phyloP scores from a whole-genome alignment of 2,113 vertebrate genomes.

The Brevimyrus niger region DNA sequence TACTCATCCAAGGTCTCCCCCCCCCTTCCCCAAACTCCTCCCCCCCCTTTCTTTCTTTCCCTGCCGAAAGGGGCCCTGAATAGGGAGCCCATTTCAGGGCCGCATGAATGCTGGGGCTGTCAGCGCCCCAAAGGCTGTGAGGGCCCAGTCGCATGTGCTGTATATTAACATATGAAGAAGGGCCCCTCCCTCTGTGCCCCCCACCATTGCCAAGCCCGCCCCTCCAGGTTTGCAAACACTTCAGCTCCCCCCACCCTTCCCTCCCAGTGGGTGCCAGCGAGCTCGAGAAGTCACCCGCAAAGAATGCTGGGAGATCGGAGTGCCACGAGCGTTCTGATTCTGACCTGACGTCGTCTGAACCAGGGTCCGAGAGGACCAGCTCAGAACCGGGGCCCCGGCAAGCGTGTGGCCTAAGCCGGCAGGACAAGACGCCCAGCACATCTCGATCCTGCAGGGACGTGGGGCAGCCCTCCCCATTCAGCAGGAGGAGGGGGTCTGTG shows the following conservation, averaged over 20 bases:
- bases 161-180: slow-evolving; percentile 66
- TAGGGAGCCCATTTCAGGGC: slow-evolving; percentile 57
- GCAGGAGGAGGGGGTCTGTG: neutral
- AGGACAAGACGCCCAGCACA: neutral
- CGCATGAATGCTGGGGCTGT: slow-evolving; percentile 37
- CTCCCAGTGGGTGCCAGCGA: neutral
- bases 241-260: neutral
- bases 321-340: neutral
- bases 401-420: neutral
- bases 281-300: neutral
- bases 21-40: slow-evolving; percentile 20
- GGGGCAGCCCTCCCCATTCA: neutral
- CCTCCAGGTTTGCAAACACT: slow-evolving; percentile 22
- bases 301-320: neutral
- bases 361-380: neutral
- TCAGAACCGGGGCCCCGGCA: neutral
- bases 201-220: slow-evolving; percentile 24
- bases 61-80: slow-evolving; percentile 60
- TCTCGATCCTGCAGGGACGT: neutral
- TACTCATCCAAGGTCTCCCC: slow-evolving; percentile 25
- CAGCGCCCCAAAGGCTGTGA: slow-evolving; percentile 51
- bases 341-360: neutral
- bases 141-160: slow-evolving; percentile 58
- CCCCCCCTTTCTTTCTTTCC: slow-evolving; percentile 33
- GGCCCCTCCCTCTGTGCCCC: slow-evolving; percentile 50